phyloP scores from a whole-genome alignment of 2,888 invertebrate genomes.

The Theodoxus fluviatilis region DNA sequence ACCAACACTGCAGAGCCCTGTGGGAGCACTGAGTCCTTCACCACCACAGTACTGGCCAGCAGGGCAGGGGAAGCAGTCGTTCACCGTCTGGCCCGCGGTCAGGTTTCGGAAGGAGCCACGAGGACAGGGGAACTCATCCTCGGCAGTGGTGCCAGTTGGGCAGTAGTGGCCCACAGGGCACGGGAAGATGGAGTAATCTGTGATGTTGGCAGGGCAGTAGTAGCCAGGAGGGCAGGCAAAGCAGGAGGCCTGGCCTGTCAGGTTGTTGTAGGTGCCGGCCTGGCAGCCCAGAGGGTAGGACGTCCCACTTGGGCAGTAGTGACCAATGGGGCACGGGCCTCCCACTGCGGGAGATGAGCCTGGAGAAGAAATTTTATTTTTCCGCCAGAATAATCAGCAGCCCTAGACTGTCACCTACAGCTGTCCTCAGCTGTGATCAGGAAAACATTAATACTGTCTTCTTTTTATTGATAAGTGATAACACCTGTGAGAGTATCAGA shows the following conservation, averaged over 20 bases:
- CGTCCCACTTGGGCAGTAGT: conserved; percentile 60
- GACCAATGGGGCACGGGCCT: conserved; percentile 60
- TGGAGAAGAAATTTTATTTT: conserved; percentile 35
- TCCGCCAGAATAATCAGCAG: too few relatives aligned
- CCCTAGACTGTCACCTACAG: too few relatives aligned
- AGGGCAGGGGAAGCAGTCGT: conserved; percentile 58
- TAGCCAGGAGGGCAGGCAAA: conserved; percentile 55
- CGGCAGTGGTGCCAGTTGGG: conserved; percentile 49
- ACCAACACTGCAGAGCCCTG: conserved; percentile 53
- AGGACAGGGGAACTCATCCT: conserved; percentile 56
- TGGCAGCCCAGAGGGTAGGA: conserved; percentile 56
- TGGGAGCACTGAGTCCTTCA: conserved; percentile 47
- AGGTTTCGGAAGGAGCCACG: conserved; percentile 49
- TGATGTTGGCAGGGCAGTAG: conserved; percentile 59
- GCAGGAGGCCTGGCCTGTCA: conserved; percentile 54
- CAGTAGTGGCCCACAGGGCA: conserved; percentile 59
- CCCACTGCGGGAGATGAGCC: conserved; percentile 48
- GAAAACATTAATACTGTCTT: not conserved
- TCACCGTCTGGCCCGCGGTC: conserved; percentile 42
- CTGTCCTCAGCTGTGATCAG: not conserved
- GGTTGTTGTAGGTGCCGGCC: conserved; percentile 59
- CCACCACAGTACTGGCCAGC: conserved; percentile 56
- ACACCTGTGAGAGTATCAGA: too few relatives aligned
- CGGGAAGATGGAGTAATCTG: conserved; percentile 49
- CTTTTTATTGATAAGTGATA: too few relatives aligned